A percentile compares a stretch with the other conserved stretches of the same genome.
Evolutionary conservation across 1,140 invertebrate species (phyloP).

Genomic region (Ruditapes philippinarum): DNA sequence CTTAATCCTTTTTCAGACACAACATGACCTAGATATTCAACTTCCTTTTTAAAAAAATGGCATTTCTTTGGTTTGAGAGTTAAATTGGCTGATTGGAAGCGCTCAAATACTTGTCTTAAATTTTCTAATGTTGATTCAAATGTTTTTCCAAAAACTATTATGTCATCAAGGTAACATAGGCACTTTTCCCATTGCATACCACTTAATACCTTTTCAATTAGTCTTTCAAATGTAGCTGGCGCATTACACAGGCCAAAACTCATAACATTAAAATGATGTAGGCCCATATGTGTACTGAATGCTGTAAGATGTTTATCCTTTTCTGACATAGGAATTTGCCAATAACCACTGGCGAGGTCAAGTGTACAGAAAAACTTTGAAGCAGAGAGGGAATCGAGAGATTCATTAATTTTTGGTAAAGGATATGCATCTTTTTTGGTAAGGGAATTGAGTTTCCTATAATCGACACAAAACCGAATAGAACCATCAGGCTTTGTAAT

Average conservation of each 20-base stretch:
- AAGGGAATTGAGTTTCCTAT: constrained; percentile 85
- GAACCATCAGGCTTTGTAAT: constrained; percentile 88
- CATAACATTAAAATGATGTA: constrained; percentile 85
- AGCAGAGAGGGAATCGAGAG: no score
- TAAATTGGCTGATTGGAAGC: neutral
- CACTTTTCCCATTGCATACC: constrained; percentile 7
- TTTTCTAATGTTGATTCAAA: constrained; percentile 36
- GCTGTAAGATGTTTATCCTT: constrained; percentile 82
- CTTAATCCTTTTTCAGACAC: neutral
- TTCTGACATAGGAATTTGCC: constrained; percentile 80
- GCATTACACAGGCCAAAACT: constrained; percentile 85
- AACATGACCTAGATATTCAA: constrained; percentile 31
- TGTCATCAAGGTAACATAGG: neutral
- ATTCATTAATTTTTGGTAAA: neutral
- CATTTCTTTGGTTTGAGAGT: constrained; percentile 66
- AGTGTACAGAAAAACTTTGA: no score
- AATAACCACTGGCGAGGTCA: no score
- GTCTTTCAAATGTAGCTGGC: constrained; percentile 73
- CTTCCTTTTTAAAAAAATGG: constrained; percentile 16
- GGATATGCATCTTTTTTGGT: constrained; percentile 86
- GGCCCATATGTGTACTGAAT: constrained; percentile 49
- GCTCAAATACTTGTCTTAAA: constrained; percentile 27
- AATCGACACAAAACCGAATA: constrained; percentile 87
- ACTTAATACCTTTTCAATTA: constrained; percentile 73
- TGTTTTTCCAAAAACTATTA: constrained; percentile 6